A percentile compares a stretch with the other conserved stretches of the same genome.
Conservation (phyloP, 2,797 vertebrate species). For the Poeciliopsis turneri region DNA sequence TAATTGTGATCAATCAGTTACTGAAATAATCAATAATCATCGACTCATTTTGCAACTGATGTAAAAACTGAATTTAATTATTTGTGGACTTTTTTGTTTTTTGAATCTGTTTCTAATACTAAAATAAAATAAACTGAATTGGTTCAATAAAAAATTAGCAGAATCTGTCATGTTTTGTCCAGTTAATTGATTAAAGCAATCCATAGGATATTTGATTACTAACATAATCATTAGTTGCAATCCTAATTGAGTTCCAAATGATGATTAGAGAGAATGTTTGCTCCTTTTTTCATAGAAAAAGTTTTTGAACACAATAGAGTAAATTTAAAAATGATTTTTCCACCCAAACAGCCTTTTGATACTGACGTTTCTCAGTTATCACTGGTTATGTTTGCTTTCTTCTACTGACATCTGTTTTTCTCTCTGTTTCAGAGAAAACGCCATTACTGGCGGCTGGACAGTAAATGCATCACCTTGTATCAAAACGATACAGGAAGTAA, state of each 20-base stretch:
- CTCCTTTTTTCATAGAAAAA: neutral
- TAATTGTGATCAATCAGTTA: too few relatives aligned
- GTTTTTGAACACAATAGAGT: neutral
- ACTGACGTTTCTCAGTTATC: neutral
- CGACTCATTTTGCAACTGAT: too few relatives aligned
- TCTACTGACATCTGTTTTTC: neutral
- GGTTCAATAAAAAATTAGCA: too few relatives aligned
- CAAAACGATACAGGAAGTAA: conserved; percentile 96
- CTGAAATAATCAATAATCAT: too few relatives aligned
- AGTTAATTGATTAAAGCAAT: too few relatives aligned
- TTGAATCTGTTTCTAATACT: too few relatives aligned
- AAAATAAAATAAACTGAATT: too few relatives aligned
- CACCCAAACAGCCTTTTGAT: neutral
- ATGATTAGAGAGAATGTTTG: neutral
- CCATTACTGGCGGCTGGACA: conserved; percentile 97
- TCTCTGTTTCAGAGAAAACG: conserved; percentile 86
- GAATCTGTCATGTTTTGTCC: too few relatives aligned
- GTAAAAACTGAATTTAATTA: too few relatives aligned
- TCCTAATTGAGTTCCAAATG: neutral
- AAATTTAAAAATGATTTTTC: neutral
- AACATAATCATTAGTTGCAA: too few relatives aligned
- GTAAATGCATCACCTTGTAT: conserved; percentile 96
- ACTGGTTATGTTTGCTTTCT: neutral
- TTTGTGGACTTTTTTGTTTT: too few relatives aligned
- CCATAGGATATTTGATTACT: too few relatives aligned